Conservation (phyloP, 2,888 invertebrate species). For the Heterodera filipjevi region DNA sequence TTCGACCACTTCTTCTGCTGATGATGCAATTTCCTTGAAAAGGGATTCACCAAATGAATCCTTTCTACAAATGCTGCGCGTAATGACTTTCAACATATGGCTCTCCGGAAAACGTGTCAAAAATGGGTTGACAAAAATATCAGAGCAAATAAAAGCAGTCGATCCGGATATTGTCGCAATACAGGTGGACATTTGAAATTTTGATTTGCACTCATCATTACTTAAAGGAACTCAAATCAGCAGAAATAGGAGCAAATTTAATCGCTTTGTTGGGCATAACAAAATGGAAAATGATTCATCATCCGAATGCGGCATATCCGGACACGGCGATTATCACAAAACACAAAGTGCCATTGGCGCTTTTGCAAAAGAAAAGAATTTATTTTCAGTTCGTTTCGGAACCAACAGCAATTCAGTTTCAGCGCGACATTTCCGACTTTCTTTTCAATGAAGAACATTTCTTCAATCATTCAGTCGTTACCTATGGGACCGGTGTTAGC, state of each 20-base stretch:
- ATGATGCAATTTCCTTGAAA: neutral
- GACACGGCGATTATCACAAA: conserved; percentile 40
- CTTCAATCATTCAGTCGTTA: conserved; percentile 8
- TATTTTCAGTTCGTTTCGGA: conserved; percentile 8
- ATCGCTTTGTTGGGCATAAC: conserved; percentile 12
- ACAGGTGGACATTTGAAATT: conserved; percentile 35
- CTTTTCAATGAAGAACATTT: conserved; percentile 1
- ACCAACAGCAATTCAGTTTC: neutral
- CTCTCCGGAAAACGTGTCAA: conserved; percentile 40
- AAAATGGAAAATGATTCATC: conserved; percentile 25
- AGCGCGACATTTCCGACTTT: conserved; percentile 12
- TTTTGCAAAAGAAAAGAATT: neutral
- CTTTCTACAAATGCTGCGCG: conserved; percentile 9
- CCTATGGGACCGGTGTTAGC: conserved; percentile 18
- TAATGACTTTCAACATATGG: conserved; percentile 51
- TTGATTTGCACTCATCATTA: neutral
- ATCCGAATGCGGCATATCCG: conserved; percentile 28
- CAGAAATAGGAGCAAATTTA: conserved; percentile 19
- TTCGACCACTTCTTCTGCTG: neutral
- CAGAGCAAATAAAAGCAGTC: conserved; percentile 44
- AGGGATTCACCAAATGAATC: neutral
- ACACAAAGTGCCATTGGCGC: conserved; percentile 28
- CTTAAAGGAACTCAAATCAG: conserved; percentile 28
- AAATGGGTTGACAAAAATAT: conserved; percentile 46
- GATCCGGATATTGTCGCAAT: conserved; percentile 48